Conservation (phyloP, 1,140 invertebrate species). For the Cherax quadricarinatus region DNA sequence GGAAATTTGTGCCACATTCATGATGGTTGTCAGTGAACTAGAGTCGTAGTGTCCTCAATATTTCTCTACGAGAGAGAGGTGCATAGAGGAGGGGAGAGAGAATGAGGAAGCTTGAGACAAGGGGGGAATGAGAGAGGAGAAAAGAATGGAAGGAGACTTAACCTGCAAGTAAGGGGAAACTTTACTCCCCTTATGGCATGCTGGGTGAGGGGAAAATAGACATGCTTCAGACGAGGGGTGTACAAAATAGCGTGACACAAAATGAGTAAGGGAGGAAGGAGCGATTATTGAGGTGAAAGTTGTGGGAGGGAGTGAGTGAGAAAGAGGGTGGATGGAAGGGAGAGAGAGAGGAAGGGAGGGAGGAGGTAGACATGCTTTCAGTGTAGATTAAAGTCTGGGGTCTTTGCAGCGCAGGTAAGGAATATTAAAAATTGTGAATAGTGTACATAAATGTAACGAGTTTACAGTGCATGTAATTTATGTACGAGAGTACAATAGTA, state of each 20-base stretch:
- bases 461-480: no score
- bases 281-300: not conserved
- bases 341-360: not conserved
- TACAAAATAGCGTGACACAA: not conserved
- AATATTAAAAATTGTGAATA: no score
- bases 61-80: no score
- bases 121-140: not conserved
- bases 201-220: not conserved
- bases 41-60: no score
- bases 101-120: no score
- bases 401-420: no score
- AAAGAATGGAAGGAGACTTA: not conserved
- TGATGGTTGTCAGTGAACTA: no score
- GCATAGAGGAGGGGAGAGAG: no score
- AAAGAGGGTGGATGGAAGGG: no score
- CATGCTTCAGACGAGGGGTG: not conserved
- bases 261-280: constrained; percentile 3
- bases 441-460: no score
- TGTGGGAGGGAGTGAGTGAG: not conserved
- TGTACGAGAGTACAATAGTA: no score
- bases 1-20: no score
- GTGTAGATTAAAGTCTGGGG: not conserved
- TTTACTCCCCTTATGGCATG: constrained; percentile 23
- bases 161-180: not conserved
- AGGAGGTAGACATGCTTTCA: not conserved